Conservation (phyloP, 1,140 invertebrate species). For the Drosophila setifemur region DNA sequence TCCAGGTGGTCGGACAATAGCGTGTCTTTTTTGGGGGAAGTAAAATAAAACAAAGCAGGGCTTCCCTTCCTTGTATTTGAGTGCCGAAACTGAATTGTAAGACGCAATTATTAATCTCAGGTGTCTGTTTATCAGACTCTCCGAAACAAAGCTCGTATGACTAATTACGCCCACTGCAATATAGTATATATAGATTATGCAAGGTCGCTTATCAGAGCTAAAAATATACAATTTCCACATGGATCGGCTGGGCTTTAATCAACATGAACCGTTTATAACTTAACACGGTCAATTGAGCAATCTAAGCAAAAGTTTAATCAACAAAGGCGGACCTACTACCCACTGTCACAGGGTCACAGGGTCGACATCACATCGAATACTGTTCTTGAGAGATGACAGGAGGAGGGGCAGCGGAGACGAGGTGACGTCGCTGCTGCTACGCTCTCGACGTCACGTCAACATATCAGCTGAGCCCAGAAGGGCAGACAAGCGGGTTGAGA, state of each 20-base stretch:
- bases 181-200: conserved; percentile 33
- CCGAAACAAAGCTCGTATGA: conserved; percentile 32
- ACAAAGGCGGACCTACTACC: neutral
- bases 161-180: conserved; percentile 30
- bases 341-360: conserved; percentile 60
- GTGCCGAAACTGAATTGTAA: conserved; percentile 45
- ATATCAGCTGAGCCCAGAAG: conserved; percentile 38
- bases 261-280: conserved; percentile 36
- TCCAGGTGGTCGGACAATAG: conserved; percentile 43
- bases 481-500: conserved; percentile 3
- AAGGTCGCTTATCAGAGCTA: conserved; percentile 63
- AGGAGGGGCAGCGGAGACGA: conserved; percentile 11
- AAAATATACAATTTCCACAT: conserved; percentile 18
- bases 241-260: conserved; percentile 43
- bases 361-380: conserved; percentile 12
- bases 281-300: conserved; percentile 44
- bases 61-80: neutral
- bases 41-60: conserved; percentile 34
- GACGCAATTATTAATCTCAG: conserved; percentile 52
- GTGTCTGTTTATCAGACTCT: conserved; percentile 6
- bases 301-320: conserved; percentile 31
- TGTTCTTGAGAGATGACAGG: neutral
- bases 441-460: conserved; percentile 38
- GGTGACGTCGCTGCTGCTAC: conserved; percentile 43
- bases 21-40: conserved; percentile 20